Base-by-base conservation (phyloP, 1,140 invertebrate genomes). In the Nylanderia fulva region DNA sequence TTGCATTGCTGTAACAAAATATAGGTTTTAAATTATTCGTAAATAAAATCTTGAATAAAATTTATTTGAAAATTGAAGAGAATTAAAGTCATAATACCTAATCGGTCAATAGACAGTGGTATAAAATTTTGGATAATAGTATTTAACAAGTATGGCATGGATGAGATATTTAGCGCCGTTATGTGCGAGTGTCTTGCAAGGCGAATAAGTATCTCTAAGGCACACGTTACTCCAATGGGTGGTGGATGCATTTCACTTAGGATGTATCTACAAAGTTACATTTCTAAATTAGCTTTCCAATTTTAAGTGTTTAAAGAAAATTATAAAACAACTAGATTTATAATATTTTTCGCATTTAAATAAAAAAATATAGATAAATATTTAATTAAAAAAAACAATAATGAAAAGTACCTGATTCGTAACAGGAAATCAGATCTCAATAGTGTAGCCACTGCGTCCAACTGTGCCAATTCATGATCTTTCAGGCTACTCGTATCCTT, bases 391-490 rank as follows among this genome's bases (percentile, higher is more conserved):
- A n/a, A 60, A 61, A 61, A 27, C 27, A 27, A 61, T 60, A 24
- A 6, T 5, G 5, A 61, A n/a, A n/a, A 61, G 94, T 93, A 97
- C 96, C 94, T 96, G 48, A 97, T 96, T 92, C 96, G 95, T 74
- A 96, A 94, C 54, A 98, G 92, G 86, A 99, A 96, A 92, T 98
- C 96, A 74, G 98, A 98, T 87, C 98, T 95, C 11, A 98, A 88
- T 24, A 98, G 93, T 71, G 96, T 97, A 92, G 97, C 95, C 42
- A 98, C 95, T 0, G 98, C 93, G 95, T 98, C 97, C 21, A 97
- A 95, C 94, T 97, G 97, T 11, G 97, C 96, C 63, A 99, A 93
- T 92, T 98, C 97, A 91, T 97, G 96, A 95, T 99, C 98, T 93
- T 98, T 98, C 63, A 98, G 95, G 90, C 96, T 96, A 84, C 95